Evolutionary conservation across 2,797 vertebrate genomes (phyloP), one percentile per base, ranked within the genome.

Genomic region (Typhlichthys subterraneus): DNA sequence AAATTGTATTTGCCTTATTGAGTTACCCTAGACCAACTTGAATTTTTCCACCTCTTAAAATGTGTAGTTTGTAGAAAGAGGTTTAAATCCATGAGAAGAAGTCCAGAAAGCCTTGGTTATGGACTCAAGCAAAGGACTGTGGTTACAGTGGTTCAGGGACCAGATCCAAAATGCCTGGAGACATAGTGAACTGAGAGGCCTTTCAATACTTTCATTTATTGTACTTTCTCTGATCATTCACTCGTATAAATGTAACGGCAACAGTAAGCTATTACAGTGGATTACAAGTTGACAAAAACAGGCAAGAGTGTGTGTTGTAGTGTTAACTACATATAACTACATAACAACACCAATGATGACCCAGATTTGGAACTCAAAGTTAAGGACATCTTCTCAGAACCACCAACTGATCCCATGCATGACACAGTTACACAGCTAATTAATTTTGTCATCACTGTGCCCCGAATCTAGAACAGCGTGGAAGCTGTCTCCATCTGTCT

Each of bases 201-300:
- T 85, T 87, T 83, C 76, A 88, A 89, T 84, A 81, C 75, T 77
- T 73, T 76, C 45, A 74, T 87, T 85, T 80, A 83, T 79, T 83
- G 72, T 76, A 81, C 70, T 71, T 78, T 62, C 72, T 89, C 78
- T 81, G 82, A 90, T 85, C 79, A 80, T 81, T 88, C 72, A 80
- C 78, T 90, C 84, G 79, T 72, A 69, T 67, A 76, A 87, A 87
- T 65, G 79, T 74, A 77, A 52, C 76, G 23, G 23, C 23, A 29
- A 23, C 23, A 23, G 23, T 23, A 23, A 29, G 23, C 23, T 29
- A 29, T 29, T 29, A 29, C 23, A 29, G 23, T 29, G 23, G 38
- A 42, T 7, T 42, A 42, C 38, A 42, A 42, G 38, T 42, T 8
- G 2, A 42, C 7, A 42, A 10, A 42, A 42, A 42, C 8, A 10